Evolutionary conservation across 2,888 invertebrate genomes (phyloP).

Genomic region (Ochropleura leucogaster): DNA sequence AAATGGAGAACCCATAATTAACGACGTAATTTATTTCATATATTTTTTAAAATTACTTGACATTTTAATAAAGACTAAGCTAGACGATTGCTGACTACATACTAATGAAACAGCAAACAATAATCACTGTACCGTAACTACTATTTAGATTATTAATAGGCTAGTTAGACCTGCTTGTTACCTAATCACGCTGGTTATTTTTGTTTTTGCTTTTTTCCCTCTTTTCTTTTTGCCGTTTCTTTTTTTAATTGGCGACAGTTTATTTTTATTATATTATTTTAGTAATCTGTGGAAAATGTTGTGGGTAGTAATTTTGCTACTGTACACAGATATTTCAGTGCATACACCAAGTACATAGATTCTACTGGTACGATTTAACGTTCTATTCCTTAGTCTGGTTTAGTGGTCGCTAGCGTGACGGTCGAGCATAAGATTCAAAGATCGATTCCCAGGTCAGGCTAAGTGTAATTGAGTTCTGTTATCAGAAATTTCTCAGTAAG

Average conservation of each 20-base stretch:
- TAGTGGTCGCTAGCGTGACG: neutral
- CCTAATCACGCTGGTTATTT: too few species aligned
- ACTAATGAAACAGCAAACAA: constrained; percentile 17
- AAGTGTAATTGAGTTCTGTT: neutral
- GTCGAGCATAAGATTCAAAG: neutral
- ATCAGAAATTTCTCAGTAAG: neutral
- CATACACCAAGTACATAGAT: constrained; percentile 3
- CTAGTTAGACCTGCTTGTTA: too few species aligned
- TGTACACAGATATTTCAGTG: neutral
- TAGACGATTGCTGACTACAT: neutral
- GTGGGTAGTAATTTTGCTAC: too few species aligned
- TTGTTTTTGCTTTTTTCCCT: too few species aligned
- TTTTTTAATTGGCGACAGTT: too few species aligned
- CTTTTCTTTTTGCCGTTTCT: too few species aligned
- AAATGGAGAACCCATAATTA: neutral
- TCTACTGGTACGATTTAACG: too few species aligned
- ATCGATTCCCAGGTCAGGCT: neutral
- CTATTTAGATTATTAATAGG: neutral
- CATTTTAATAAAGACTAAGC: neutral
- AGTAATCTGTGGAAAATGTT: too few species aligned
- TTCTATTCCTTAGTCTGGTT: neutral
- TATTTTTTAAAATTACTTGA: neutral
- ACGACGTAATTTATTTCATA: neutral
- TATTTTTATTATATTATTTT: too few species aligned
- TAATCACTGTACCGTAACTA: constrained; percentile 32